phyloP scores from a whole-genome alignment of 1,140 invertebrate genomes.

The Tachypleus tridentatus region DNA sequence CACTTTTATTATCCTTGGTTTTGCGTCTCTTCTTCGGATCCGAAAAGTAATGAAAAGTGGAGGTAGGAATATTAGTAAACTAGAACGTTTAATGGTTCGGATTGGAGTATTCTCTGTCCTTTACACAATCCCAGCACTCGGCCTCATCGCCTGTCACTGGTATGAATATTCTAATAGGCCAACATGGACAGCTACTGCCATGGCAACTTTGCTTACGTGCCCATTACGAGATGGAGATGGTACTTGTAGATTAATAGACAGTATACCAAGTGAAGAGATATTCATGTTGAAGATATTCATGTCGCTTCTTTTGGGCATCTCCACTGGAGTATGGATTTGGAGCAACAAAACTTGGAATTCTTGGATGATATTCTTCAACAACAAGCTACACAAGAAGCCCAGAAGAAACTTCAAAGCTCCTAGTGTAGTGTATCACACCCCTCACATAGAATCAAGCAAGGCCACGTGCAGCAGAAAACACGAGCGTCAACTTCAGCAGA shows the following conservation, averaged over 20 bases:
- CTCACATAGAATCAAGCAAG: too few species aligned
- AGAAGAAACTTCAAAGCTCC: too few species aligned
- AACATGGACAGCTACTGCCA: conserved; percentile 63
- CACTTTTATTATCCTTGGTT: conserved; percentile 42
- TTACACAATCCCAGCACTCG: conserved; percentile 86
- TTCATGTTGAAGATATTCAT: conserved; percentile 70
- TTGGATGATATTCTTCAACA: conserved; percentile 41
- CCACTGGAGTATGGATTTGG: conserved; percentile 95
- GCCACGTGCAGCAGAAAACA: too few species aligned
- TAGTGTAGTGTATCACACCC: too few species aligned
- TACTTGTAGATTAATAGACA: conserved; percentile 23
- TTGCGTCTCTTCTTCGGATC: conserved; percentile 39
- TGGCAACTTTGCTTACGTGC: conserved; percentile 47
- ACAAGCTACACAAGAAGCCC: too few species aligned
- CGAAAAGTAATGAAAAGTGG: conserved; percentile 80
- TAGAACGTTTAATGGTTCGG: conserved; percentile 93
- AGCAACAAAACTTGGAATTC: conserved; percentile 90
- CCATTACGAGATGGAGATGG: background rate
- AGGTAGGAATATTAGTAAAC: conserved; percentile 85
- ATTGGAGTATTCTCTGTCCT: conserved; percentile 90
- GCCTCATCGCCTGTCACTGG: conserved; percentile 83
- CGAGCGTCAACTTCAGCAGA: too few species aligned
- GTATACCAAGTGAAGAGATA: conserved; percentile 33
- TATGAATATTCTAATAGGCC: conserved; percentile 80
- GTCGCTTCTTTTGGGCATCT: conserved; percentile 92